These are phyloP conservation scores for Sebastes taczanowskii DNA, from an alignment of 2,797 vertebrate genomes.

Conservation along the genomic window DNA sequence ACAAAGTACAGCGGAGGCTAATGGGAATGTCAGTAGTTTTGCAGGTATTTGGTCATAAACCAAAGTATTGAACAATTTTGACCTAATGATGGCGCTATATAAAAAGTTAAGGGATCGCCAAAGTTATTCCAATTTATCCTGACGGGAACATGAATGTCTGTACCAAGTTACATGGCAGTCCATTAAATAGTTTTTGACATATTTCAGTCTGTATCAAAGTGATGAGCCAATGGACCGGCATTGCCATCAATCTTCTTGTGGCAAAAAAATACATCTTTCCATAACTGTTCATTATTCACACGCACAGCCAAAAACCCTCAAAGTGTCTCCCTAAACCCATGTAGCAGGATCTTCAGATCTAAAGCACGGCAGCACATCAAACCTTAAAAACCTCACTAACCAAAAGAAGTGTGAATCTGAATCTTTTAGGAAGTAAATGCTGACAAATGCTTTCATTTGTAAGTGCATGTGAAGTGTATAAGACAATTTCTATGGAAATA, in stretches of 20 bases:
- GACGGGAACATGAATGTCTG: background rate
- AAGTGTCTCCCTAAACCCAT: background rate
- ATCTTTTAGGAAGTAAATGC: background rate
- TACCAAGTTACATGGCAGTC: background rate
- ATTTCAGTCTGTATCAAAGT: background rate
- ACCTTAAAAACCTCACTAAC: background rate
- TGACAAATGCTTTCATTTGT: conserved; percentile 6
- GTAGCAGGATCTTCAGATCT: background rate
- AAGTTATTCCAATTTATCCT: background rate
- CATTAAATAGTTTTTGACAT: background rate
- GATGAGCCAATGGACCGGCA: background rate
- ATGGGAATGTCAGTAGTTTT: too few species aligned
- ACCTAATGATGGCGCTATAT: too few species aligned
- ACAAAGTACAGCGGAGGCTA: too few species aligned
- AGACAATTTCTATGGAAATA: background rate
- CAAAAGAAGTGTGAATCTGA: background rate
- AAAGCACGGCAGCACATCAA: background rate
- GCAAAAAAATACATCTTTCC: background rate
- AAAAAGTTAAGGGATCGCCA: too few species aligned
- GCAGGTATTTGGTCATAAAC: too few species aligned
- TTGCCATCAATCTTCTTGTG: background rate
- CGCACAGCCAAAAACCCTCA: background rate
- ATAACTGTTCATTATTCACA: background rate
- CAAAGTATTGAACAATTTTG: too few species aligned
- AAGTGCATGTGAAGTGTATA: background rate